Conservation (phyloP, 2,888 invertebrate species). For the Drosophila borborema region DNA sequence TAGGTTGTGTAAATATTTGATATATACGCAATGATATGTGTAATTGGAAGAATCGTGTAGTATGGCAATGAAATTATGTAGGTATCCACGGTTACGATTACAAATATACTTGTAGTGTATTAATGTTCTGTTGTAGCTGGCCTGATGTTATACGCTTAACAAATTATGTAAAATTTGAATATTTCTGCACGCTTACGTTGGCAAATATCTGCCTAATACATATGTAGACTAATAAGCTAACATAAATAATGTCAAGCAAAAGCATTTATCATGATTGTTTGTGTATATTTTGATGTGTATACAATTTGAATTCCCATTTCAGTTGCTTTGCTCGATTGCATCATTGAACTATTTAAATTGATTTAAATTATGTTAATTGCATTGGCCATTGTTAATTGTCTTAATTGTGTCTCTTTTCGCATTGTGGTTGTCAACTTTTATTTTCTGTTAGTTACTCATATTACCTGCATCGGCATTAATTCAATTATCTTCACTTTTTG, state of each 20-base stretch:
- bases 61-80: constrained; percentile 47
- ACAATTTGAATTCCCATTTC: constrained; percentile 6
- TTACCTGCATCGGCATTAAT: background rate
- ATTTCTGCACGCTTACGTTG: constrained; percentile 6
- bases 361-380: constrained; percentile 44
- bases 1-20: constrained; percentile 50
- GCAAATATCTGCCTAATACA: background rate
- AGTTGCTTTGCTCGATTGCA: constrained; percentile 14
- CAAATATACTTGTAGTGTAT: constrained; percentile 32
- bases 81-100: constrained; percentile 44
- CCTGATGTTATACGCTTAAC: background rate
- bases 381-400: constrained; percentile 37
- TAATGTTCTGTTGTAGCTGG: constrained; percentile 1
- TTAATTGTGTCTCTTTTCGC: constrained; percentile 35
- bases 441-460: constrained; percentile 3
- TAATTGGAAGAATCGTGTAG: constrained; percentile 69
- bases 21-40: constrained; percentile 77
- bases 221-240: background rate
- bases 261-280: background rate
- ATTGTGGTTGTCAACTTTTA: constrained; percentile 24
- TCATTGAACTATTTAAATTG: constrained; percentile 36
- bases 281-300: background rate
- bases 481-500: background rate
- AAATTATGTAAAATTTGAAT: constrained; percentile 7
- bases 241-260: background rate